Base-by-base conservation (phyloP, 2,113 vertebrate species). In the Chionomys nivalis region DNA sequence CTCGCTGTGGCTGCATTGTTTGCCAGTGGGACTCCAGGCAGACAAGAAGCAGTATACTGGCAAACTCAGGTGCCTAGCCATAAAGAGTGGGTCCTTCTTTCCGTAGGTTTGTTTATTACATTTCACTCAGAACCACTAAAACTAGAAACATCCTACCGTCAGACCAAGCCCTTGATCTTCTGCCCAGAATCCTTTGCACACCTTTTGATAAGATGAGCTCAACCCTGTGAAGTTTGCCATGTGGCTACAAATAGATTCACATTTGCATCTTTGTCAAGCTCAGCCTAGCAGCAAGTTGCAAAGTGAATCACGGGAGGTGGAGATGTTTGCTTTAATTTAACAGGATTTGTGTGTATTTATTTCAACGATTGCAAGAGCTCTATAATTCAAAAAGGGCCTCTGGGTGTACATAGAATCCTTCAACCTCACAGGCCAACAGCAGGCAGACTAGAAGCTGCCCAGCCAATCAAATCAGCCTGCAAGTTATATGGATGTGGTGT, bases 301-400 rank as follows among this genome's bases (percentile, higher is more conserved):
- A 90, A 70, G 93, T 6, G 75, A 83, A n/a, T 92, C 24, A n/a
- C 92, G 3, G 97, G 91, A 94, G 93, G 78, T 72, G n/a, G 89
- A 90, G 91, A 95, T 61, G 83, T 94, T 96, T 95, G 78, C 95
- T 97, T 96, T 97, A 94, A 78, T 87, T 94, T 82, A 90, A 65
- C 91, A 91, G 68, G 55, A 90, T 95, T 96, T 95, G 79, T 96
- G 36, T 96, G 92, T 85, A 91, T 96, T 94, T 97, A 91, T 94
- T 96, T 97, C 91, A 94, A 36, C 1, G 11, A 93, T 90, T 39
- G 75, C 68, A 94, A 93, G 95, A 83, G 68, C 82, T 79, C 96
- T 93, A 23, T 96, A 72, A 97, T 81, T 95, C 93, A 83, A 70
- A 91, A 90, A 94, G 75, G 55, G 82, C 93, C 94, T 94, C 78